Evolutionary conservation across 1,140 invertebrate species (phyloP), one percentile per base, ranked within the genome.

Genomic region (Ips typographus): DNA sequence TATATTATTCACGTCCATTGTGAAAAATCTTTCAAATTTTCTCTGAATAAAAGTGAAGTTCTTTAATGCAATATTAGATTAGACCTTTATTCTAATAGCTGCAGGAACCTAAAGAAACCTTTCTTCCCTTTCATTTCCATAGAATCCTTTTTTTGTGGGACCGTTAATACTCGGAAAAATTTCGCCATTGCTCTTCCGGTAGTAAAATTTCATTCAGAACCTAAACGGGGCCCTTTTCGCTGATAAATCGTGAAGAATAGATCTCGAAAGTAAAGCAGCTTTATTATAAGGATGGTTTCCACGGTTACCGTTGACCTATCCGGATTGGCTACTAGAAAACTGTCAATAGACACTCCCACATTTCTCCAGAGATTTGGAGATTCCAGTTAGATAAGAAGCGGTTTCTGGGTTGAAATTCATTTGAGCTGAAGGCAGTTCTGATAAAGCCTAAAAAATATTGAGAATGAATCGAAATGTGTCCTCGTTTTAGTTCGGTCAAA

Each of bases 301-400:
- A 73, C 60, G 75, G 73, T 72, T 74, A 77, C 75, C 63, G 72
- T 73, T 77, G 75, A 77, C 75, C 75, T 72, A 70, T 65, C 71
- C 70, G 71, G 70, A 77, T 77, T 77, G 75, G 75, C 74, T 76
- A 76, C 74, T 74, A 73, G 75, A 77, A 77, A 77, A 75, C 71
- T 77, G 74, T 77, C 75, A 76, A 75, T 75, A 77, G 75, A 77
- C 75, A 77, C 75, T 71, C 74, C 72, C 75, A 72, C 71, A 75
- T 66, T 64, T 62, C 65, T 52, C 42, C 56, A 49, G 57, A 59
- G 62, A 66, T 66, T 53, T 55, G 43, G 70, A 66, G 70, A 71
- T 71, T 71, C 66, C 42, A 62, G 49, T 51, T 55, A 8, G 41
- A 57, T 40, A 68, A 58, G 65, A 43, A 68, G 44, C 22, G 22